Evolutionary conservation across 2,113 vertebrate species (phyloP).

Genomic region (Pelecanoides urinatrix): DNA sequence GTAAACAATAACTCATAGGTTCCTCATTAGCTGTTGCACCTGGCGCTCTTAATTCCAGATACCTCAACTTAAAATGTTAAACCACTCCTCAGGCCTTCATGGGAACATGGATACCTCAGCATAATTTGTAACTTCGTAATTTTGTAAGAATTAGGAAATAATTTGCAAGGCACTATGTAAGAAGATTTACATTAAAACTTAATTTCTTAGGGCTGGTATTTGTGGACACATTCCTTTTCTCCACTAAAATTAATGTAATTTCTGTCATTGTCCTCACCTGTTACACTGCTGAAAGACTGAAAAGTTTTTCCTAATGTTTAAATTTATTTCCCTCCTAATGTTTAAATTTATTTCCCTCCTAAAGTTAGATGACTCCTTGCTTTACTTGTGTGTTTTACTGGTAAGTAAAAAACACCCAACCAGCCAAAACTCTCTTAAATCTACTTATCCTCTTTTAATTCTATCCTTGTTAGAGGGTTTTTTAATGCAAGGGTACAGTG

Average conservation of each 20-base stretch:
- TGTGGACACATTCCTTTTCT: background rate
- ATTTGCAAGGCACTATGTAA: background rate
- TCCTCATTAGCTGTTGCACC: background rate
- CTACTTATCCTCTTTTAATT: background rate
- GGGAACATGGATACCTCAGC: rapidly evolving
- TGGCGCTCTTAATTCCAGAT: background rate
- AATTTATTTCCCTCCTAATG: background rate
- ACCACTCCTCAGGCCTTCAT: background rate
- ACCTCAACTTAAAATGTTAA: background rate
- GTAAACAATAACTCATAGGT: background rate
- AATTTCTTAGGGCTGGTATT: background rate
- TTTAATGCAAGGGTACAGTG: too few species aligned
- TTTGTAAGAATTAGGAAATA: background rate
- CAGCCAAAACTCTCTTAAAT: background rate
- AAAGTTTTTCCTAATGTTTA: background rate
- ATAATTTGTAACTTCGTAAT: background rate
- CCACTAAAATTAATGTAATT: background rate
- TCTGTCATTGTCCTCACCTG: background rate
- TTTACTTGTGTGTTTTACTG: background rate
- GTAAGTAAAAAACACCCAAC: background rate
- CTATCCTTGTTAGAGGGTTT: rapidly evolving
- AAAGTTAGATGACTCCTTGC: background rate
- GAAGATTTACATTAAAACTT: background rate
- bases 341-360: background rate
- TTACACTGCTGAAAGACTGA: background rate